Evolutionary conservation across 2,797 vertebrate species (phyloP), one percentile per base, ranked within the genome.

Genomic region (Nyctibius grandis): DNA sequence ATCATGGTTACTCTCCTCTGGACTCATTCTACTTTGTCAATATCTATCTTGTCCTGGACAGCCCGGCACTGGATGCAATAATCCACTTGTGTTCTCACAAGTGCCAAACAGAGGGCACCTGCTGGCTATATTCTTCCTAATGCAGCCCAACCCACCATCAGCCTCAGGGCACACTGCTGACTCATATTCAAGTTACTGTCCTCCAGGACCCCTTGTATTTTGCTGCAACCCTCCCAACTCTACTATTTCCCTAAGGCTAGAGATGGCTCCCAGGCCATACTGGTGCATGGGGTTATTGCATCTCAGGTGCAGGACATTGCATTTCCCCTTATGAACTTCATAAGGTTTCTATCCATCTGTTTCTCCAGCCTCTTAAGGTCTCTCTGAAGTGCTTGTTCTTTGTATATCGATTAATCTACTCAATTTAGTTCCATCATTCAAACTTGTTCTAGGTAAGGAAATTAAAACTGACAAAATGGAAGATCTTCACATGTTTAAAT

Each of bases 1-100:
- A 50, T 7, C 9, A 11, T 0, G 0, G 17, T 0, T 7, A 15
- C 20, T 50, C 26, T 85, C 5, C 13, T 31, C 19, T 60, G 15
- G 31, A 48, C 11, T 78, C 36, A 22, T 7, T 54, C 40, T 51
- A 8, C 12, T 78, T 57, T 74, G 42, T 26, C 60, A 81, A 6
- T 1, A 1, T 47, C 68, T 65, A 3, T 26, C 21, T 31, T 56
- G n/a, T 33, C 13, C 36, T 40, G 17, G 28, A 12, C 40, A 85
- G 36, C 21, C 19, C 34, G 26, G 14, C 12, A 9, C 17, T 51
- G 25, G 38, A 6, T 15, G 3, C 11, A 28, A 15, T 18, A 34
- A 53, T 6, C 2, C 18, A 16, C 23, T 20, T 28, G 20, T 11
- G 5, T 25, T 76, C 22, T 51, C 63, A 36, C 22, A 72, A 64